Evolutionary conservation across 2,888 invertebrate species (phyloP).

Genomic region (Nemapogon koenigi): DNA sequence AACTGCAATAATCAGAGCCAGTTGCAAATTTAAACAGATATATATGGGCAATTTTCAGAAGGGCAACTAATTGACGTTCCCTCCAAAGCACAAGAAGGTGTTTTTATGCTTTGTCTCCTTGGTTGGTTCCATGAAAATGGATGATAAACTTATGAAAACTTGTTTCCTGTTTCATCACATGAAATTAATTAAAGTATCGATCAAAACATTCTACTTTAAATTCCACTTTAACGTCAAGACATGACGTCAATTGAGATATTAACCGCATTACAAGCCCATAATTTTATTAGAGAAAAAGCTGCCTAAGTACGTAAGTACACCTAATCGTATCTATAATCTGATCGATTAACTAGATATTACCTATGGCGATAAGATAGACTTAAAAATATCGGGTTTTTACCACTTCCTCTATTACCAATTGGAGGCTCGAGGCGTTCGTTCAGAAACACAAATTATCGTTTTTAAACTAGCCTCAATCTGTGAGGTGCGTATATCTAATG

Average conservation of each 20-base stretch:
- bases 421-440: slow-evolving; percentile 8
- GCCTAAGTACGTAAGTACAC: neutral
- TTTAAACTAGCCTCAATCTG: slow-evolving; percentile 30
- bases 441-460: slow-evolving; percentile 14
- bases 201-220: too few relatives aligned
- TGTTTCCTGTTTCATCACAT: too few relatives aligned
- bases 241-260: slow-evolving; percentile 14
- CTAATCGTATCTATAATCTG: neutral
- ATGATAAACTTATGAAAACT: too few relatives aligned
- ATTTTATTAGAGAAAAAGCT: slow-evolving; percentile 6
- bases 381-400: slow-evolving; percentile 9
- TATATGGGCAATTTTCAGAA: too few relatives aligned
- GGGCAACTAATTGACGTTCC: too few relatives aligned
- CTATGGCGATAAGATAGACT: neutral
- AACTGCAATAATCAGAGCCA: too few relatives aligned
- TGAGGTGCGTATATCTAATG: slow-evolving; percentile 4
- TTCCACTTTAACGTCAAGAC: too few relatives aligned
- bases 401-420: slow-evolving; percentile 13
- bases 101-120: too few relatives aligned
- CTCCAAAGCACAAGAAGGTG: too few relatives aligned
- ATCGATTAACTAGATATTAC: neutral
- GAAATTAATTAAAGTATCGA: too few relatives aligned
- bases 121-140: too few relatives aligned
- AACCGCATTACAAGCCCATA: slow-evolving; percentile 7
- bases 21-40: too few relatives aligned